Base-by-base conservation (phyloP, 1,140 invertebrate species). In the Trachelipus rathkii region DNA sequence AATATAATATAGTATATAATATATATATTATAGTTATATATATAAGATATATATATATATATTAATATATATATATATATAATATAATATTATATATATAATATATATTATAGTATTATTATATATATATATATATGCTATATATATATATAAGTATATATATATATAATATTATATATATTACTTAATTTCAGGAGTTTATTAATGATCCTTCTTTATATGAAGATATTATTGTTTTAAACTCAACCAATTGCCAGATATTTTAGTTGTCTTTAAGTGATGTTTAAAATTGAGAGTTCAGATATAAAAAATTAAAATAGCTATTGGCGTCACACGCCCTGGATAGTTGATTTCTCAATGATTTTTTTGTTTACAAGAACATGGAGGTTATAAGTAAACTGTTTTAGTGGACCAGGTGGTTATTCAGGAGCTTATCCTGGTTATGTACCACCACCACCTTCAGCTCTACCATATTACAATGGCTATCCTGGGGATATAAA, bases 341-440 rank as follows among this genome's bases (percentile, higher is more conserved):
- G 19, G 50, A 19, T 60, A 60, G 50, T 8, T 15, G 2, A 8
- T 13, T 60, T 60, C 50, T 8, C 50, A 60, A 60, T 60, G 50
- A 60, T 60, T 3, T 60, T 1, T 60, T 77, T 74, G 77, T 72
- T 77, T 74, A 74, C 67, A 74, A 68, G 77, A 75, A 74, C n/a
- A 81, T 81, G 79, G 78, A 81, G n/a, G n/a, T 77, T 78, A 77
- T 50, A 81, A 78, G 79, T 77, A 81, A 81, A 81, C 75, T 77
- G 79, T 75, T 81, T 81, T 78, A 77, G 79, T 81, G 79, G 79
- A 53, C 76, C 77, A 68, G 79, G 79, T 74, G 79, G 79, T 68
- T 81, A 81, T 66, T 77, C 79, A 66, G 77, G 77, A 75, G 74
- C 79, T 72, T 81, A 81, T 74, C 79, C 79, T 75, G 77, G 79